Evolutionary conservation across 2,797 vertebrate species (phyloP), one percentile per base, ranked within the genome.

Genomic region (Glossophaga mutica): DNA sequence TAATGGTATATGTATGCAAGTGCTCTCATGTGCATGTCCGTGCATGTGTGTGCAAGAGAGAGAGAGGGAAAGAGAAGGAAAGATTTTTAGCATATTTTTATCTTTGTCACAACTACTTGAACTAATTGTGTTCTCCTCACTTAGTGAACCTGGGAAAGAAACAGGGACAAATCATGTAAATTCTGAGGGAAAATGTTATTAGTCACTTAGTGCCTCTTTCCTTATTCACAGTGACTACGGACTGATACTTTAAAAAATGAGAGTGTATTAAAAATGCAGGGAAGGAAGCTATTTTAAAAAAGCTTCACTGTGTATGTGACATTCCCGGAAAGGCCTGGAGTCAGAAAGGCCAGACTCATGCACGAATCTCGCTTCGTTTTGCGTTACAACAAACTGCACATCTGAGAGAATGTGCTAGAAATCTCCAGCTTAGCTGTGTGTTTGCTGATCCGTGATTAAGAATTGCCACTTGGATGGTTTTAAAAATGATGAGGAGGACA

Each of bases 361-460:
- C 26, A 12, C 15, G 34, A 76, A 44, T 59, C 44, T 77, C 32
- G 6, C 57, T 74, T 71, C 2, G 0, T 91, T 92, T 79, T 29
- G 68, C 2, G 0, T 71, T 87, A 65, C 2, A 0, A 86, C 0
- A 26, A 90, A 46, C 21, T 10, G 26, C 34, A 24, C 5, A 7
- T 59, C 55, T 1, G 2, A 70, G 59, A 78, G 78, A 89, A 79
- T 3, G 0, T 77, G 32, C 90, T 68, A 52, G 65, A 78, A 94
- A 57, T 42, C 24, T 37, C 48, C 0, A 1, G 52, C 50, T 86
- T 82, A 59, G 65, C 77, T 89, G 19, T 83, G 55, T 71, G 50
- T 77, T 84, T 96, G 57, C 91, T 90, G 89, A 94, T 55, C 46
- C 46, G 3, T 59, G 74, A 18, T 91, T 67, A 65, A 91, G 62